Percentiles rank a stretch among this genome's conserved stretches.
Conservation (phyloP, 2,888 invertebrate genomes). For the Drepanosiphum platanoidis region DNA sequence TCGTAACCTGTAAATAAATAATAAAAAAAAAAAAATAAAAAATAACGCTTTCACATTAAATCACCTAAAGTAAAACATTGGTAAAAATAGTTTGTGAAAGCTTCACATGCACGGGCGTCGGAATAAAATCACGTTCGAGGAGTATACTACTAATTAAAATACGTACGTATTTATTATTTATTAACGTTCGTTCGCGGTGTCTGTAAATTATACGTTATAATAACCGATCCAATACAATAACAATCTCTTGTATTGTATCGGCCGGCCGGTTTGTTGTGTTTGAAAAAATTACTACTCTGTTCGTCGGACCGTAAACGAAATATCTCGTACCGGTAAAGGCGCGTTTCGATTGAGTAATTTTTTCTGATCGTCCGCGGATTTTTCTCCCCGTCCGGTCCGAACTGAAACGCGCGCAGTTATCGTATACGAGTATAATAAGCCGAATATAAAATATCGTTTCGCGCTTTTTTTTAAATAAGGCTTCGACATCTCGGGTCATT, state of each 20-base stretch:
- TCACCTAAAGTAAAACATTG: constrained; percentile 18
- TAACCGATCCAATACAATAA: neutral
- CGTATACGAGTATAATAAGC: too few species aligned
- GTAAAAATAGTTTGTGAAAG: constrained; percentile 42
- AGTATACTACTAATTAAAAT: neutral
- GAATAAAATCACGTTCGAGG: neutral
- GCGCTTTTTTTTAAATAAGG: too few species aligned
- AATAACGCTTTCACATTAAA: constrained; percentile 50
- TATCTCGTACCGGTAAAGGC: too few species aligned
- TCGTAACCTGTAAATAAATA: constrained; percentile 25
- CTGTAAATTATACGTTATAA: neutral
- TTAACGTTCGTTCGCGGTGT: neutral
- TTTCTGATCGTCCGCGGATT: too few species aligned
- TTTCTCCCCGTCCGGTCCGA: too few species aligned
- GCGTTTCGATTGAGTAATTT: too few species aligned
- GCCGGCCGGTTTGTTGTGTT: too few species aligned
- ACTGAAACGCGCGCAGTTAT: too few species aligned
- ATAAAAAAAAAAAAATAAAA: constrained; percentile 13
- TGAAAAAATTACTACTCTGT: too few species aligned
- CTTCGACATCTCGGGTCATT: too few species aligned
- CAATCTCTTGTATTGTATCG: neutral
- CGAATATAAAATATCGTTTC: too few species aligned
- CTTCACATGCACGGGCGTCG: neutral
- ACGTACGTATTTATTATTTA: neutral
- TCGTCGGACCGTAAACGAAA: too few species aligned